These are phyloP conservation scores for Chaetodon auriga DNA, from an alignment of 2,113 vertebrate genomes.

Conservation along the genomic window DNA sequence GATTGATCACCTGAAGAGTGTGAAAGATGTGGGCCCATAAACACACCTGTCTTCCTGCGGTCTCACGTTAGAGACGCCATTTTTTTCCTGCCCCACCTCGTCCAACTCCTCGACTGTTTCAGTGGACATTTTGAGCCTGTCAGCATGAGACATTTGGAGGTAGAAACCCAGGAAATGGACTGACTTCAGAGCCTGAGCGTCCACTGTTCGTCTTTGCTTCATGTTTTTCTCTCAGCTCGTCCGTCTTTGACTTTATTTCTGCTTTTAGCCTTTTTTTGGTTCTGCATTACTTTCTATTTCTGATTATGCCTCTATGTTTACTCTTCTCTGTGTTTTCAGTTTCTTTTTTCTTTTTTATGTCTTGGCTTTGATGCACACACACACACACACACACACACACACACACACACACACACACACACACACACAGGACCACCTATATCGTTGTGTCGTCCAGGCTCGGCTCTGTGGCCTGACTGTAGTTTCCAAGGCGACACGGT, in stretches of 20 bases:
- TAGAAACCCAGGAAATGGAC: neutral
- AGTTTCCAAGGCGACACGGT: constrained; percentile 38
- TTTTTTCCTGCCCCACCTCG: neutral
- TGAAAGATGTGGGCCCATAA: neutral
- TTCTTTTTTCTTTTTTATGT: neutral
- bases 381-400: neutral
- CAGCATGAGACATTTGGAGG: neutral
- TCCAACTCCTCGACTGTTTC: neutral
- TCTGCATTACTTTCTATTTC: neutral
- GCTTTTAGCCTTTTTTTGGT: neutral
- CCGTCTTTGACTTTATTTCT: neutral
- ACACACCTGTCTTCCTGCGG: neutral
- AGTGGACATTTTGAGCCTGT: neutral
- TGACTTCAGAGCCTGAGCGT: neutral
- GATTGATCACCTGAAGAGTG: too few relatives aligned
- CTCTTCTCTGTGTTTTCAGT: neutral
- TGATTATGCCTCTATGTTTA: neutral
- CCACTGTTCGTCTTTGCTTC: neutral
- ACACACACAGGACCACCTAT: constrained; percentile 49
- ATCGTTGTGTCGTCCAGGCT: neutral
- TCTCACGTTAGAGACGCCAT: constrained; percentile 3
- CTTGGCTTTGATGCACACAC: too few relatives aligned
- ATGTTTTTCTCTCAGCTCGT: neutral
- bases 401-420: neutral
- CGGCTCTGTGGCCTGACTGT: constrained; percentile 51